Evolutionary conservation across 2,797 vertebrate species (phyloP), one percentile per base, ranked within the genome.

Genomic region (Neomorphus geoffroyi): DNA sequence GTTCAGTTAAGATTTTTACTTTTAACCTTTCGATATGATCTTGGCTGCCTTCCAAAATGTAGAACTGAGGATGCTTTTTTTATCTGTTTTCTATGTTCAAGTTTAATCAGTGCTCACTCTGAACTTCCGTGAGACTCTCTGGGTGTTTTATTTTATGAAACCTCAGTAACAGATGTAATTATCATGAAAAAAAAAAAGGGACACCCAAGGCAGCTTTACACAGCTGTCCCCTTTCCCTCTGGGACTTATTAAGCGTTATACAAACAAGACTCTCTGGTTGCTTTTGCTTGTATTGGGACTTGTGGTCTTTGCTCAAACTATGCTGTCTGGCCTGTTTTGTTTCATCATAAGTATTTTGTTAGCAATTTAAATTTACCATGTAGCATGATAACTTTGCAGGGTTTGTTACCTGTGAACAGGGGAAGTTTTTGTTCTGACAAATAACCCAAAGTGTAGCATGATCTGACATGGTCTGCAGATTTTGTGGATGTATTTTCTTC

Each of bases 191-290:
- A 46, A 90, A 85, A 57, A 39, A 61, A 24, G 80, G 37, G 51
- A 74, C 54, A 80, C 51, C 64, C 41, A 65, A 81, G 37, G 66
- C 93, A 93, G 75, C 78, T 92, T 80, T 93, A 66, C 88, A 71
- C 60, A 94, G 83, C 90, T 93, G 83, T 93, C 64, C 24, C 41
- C 92, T 90, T 94, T 96, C 97, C 96, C 97, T 96, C 18, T 93
- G 97, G 92, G 96, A 54, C 94, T 95, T 90, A 96, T 97, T 97
- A 98, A 96, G 73, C 54, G 50, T 91, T 93, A 56, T 27, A 92
- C 79, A 98, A 98, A 98, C 97, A 98, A 97, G 74, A 50, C 53
- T 90, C 79, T 71, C 87, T 97, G 45, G 78, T 92, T 95, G 80
- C 54, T 74, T 80, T 94, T 84, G 78, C 3, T 85, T 74, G 48